Conservation (phyloP, 2,113 vertebrate genomes). For the Rhinoderma darwinii region DNA sequence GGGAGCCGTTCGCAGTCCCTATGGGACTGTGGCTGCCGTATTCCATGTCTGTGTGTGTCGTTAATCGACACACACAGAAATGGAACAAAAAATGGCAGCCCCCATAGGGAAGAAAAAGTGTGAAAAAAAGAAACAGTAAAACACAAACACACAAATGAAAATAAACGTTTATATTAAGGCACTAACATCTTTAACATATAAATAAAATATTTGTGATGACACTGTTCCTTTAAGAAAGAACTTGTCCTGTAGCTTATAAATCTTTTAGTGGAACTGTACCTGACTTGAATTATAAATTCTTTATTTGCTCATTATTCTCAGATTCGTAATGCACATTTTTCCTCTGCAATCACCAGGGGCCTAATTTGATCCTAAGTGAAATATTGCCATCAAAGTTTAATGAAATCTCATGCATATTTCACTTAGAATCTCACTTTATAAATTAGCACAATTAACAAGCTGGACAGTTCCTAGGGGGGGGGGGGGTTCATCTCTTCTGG, state of each 20-base stretch:
- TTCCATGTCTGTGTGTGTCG: too few relatives aligned
- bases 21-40: too few relatives aligned
- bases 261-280: slow-evolving; percentile 52
- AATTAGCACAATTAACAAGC: slow-evolving; percentile 57
- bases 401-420: slow-evolving; percentile 59
- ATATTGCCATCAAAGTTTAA: slow-evolving; percentile 59
- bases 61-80: too few relatives aligned
- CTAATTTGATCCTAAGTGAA: slow-evolving; percentile 59
- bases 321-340: slow-evolving; percentile 53
- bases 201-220: too few relatives aligned
- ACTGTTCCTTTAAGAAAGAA: too few relatives aligned
- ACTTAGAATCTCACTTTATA: slow-evolving; percentile 57
- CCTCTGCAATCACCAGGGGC: slow-evolving; percentile 56
- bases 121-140: too few relatives aligned
- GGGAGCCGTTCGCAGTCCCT: too few relatives aligned
- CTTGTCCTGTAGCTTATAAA: slow-evolving; percentile 48
- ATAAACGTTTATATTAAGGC: too few relatives aligned
- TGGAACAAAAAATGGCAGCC: too few relatives aligned
- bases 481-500: slow-evolving; percentile 43
- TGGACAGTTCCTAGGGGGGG: slow-evolving; percentile 54
- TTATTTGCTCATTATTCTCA: slow-evolving; percentile 58
- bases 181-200: too few relatives aligned
- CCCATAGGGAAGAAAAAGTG: too few relatives aligned
- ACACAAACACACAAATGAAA: too few relatives aligned
- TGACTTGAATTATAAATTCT: slow-evolving; percentile 59